Conservation (phyloP, 2,888 invertebrate genomes). For the Alviniconcha strummeri region DNA sequence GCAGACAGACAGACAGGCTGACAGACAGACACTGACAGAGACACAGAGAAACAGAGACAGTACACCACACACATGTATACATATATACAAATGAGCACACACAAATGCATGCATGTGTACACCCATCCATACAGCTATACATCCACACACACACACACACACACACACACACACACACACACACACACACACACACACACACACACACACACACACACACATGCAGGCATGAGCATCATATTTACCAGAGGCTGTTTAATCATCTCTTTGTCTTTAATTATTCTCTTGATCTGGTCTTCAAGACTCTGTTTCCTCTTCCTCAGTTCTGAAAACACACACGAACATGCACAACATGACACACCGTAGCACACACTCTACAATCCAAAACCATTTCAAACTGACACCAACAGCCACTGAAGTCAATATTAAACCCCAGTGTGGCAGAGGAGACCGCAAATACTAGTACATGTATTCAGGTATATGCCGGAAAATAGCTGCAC, state of each 20-base stretch:
- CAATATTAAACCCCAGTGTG: too few relatives aligned
- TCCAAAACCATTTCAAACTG: too few relatives aligned
- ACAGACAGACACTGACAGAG: background rate
- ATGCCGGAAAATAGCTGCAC: too few relatives aligned
- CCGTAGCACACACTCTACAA: background rate
- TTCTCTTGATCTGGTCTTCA: constrained; percentile 61
- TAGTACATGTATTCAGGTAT: too few relatives aligned
- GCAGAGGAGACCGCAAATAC: too few relatives aligned
- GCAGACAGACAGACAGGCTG: constrained; percentile 1
- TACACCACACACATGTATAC: background rate
- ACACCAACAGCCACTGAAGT: too few relatives aligned
- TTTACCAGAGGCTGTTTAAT: constrained; percentile 37
- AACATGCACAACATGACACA: background rate
- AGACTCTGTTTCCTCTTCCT: constrained; percentile 63
- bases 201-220: background rate
- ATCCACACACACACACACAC: background rate
- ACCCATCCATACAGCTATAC: background rate
- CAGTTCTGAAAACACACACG: constrained; percentile 5
- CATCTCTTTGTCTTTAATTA: constrained; percentile 53
- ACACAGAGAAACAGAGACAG: background rate
- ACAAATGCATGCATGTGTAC: background rate
- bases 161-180: background rate
- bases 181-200: background rate
- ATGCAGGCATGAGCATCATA: background rate
- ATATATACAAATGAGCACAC: background rate